Evolutionary conservation across 2,797 vertebrate genomes (phyloP).

Genomic region (Perdix hodgsoniae): DNA sequence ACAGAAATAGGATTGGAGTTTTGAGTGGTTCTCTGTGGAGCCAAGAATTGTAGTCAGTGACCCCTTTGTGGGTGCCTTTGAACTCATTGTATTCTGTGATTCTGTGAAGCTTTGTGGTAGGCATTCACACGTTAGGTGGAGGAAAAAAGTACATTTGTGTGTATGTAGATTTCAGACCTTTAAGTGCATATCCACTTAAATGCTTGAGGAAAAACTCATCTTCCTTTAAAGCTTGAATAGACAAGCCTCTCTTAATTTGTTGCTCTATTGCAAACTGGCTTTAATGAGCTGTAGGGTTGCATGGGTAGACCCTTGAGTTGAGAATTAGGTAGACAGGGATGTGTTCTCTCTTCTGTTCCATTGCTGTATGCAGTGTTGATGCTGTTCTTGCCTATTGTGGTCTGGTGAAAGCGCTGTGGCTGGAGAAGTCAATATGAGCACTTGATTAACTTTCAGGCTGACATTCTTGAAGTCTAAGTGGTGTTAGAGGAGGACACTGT

Average conservation of each 20-base stretch:
- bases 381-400: background rate
- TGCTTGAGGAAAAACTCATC: rapidly evolving
- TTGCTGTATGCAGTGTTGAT: background rate
- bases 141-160: rapidly evolving
- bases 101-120: background rate
- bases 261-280: background rate
- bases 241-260: background rate
- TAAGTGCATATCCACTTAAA: background rate
- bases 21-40: background rate
- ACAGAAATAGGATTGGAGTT: background rate
- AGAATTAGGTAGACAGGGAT: background rate
- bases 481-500: background rate
- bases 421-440: background rate
- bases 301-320: background rate
- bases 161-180: background rate
- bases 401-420: background rate
- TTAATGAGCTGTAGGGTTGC: background rate
- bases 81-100: background rate
- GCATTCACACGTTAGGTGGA: rapidly evolving
- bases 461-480: background rate
- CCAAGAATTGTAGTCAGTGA: background rate
- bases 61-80: background rate
- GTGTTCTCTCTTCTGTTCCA: background rate
- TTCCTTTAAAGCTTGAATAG: background rate
- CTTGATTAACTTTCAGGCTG: background rate